phyloP scores from a whole-genome alignment of 2,797 vertebrate species.

The Crax fasciolata region DNA sequence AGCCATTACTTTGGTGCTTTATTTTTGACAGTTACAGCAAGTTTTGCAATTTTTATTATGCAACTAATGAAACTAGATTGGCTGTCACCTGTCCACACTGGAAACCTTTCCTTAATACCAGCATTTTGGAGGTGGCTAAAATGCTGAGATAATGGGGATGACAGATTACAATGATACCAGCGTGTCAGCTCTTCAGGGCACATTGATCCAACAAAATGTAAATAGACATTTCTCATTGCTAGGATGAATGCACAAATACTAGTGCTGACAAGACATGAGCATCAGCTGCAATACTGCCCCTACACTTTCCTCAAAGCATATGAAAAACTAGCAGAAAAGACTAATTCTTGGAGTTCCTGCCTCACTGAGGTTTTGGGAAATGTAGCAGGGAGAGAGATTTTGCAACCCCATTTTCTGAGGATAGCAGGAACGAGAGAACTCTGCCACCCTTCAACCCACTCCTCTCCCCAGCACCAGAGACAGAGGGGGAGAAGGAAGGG shows the following conservation, averaged over 20 bases:
- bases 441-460: accelerated
- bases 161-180: slow-evolving; percentile 22
- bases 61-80: slow-evolving; percentile 46
- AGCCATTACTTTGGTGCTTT: slow-evolving; percentile 16
- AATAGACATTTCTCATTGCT: slow-evolving; percentile 53
- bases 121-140: not conserved
- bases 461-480: not conserved
- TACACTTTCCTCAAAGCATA: not conserved
- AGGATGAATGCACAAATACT: not conserved
- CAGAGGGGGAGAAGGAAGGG: not conserved
- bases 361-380: not conserved
- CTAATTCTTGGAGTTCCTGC: not conserved
- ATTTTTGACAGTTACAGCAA: slow-evolving; percentile 41
- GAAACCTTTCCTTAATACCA: slow-evolving; percentile 9
- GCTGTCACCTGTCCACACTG: slow-evolving; percentile 32
- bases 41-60: slow-evolving; percentile 21
- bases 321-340: not conserved
- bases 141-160: not conserved
- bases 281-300: accelerated
- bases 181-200: not conserved
- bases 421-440: not conserved
- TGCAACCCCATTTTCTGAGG: not conserved
- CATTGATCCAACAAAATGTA: slow-evolving; percentile 44
- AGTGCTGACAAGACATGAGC: not conserved
- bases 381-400: accelerated